Evolutionary conservation across 2,113 vertebrate species (phyloP), one percentile per base, ranked within the genome.

Genomic region (Microtus richardsoni): DNA sequence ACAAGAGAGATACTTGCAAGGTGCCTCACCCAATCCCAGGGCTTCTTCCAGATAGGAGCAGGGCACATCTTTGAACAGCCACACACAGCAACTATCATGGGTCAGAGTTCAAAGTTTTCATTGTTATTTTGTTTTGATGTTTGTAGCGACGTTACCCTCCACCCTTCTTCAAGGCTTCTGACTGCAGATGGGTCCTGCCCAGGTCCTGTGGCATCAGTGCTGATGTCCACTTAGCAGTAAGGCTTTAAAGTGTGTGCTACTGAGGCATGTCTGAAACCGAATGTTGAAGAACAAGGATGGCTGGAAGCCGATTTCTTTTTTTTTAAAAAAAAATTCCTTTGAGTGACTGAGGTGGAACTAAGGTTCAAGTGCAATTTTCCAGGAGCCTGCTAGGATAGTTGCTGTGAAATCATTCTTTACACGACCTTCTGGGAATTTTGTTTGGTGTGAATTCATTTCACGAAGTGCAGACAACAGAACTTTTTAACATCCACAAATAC

Each of bases 341-440:
- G 97, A 97, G 97, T 70, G 90, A 97, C 92, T 93, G 93, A 96
- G 94, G 95, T 95, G 92, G 97, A 95, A 94, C 88, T 97, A 82
- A 96, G 97, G 92, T 97, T 96, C 96, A 96, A 97, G 93, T 74
- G 83, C 94, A 95, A 95, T 97, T 97, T 97, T 96, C 96, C 44
- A 95, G 95, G 95, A 91, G 86, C 26, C 91, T 87, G 92, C 96
- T 94, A 95, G 8, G 95, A 97, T 62, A 71, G 95, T 95, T 91
- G 85, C 95, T 96, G 95, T 95, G 95, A 96, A 97, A 96, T 97
- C 86, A 73, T 36, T 95, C 95, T 96, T 95, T 77, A 68, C 36
- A 47, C 47, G 93, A 97, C 95, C 95, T 94, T 97, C 92, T 74
- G 90, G 92, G 95, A 96, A 96, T 96, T 96, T 87, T 64, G 82